Percentiles rank a stretch among this genome's conserved stretches.
Evolutionary conservation across 2,888 invertebrate species (phyloP).

Genomic region (Temnothorax rugatulus): DNA sequence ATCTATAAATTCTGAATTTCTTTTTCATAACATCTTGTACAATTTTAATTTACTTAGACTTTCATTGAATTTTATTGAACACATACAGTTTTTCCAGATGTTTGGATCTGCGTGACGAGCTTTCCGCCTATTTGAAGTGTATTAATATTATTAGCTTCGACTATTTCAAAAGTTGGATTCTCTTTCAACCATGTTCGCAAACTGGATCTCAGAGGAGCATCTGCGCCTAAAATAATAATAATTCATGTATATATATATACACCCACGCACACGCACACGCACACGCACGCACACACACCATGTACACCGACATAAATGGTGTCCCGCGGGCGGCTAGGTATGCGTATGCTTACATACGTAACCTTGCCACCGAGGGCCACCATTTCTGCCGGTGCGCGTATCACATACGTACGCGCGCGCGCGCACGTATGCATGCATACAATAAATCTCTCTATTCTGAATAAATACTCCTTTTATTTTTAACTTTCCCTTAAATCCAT

Average conservation of each 20-base stretch:
- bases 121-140: conserved; percentile 81
- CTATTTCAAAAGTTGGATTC: conserved; percentile 95
- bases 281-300: neutral
- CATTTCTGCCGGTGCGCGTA: too few species aligned
- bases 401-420: too few species aligned
- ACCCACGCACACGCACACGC: too few species aligned
- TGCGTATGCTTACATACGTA: too few species aligned
- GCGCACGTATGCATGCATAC: neutral
- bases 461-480: neutral
- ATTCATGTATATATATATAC: conserved; percentile 57
- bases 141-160: conserved; percentile 87
- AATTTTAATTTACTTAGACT: conserved; percentile 12
- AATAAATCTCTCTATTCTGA: neutral
- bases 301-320: too few species aligned
- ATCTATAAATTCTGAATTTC: neutral
- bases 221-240: conserved; percentile 89
- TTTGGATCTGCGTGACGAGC: conserved; percentile 79
- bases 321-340: too few species aligned
- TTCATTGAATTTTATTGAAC: conserved; percentile 17
- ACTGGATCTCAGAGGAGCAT: conserved; percentile 93
- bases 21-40: neutral
- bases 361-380: too few species aligned
- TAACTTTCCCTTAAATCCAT: too few species aligned
- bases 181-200: conserved; percentile 94
- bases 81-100: conserved; percentile 70